These are phyloP conservation scores for Channa maculata DNA, from an alignment of 2,113 vertebrate species.

Conservation along the genomic window DNA sequence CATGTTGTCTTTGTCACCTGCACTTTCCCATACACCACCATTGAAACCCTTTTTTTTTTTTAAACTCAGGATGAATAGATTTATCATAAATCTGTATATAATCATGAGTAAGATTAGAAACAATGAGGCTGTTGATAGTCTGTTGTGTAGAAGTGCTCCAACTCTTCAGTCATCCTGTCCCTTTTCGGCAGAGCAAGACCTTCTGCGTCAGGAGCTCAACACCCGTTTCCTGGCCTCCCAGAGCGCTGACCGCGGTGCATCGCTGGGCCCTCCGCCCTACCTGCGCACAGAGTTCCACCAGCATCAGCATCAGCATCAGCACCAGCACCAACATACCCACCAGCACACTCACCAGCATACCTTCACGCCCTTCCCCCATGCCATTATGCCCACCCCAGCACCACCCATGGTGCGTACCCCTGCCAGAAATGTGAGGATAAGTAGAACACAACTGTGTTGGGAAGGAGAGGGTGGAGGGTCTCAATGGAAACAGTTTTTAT, in stretches of 20 bases:
- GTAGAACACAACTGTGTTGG: slow-evolving; percentile 84
- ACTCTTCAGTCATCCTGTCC: neutral
- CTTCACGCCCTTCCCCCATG: slow-evolving; percentile 98
- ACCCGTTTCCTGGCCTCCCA: slow-evolving; percentile 97
- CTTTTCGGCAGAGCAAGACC: slow-evolving; percentile 90
- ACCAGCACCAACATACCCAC: slow-evolving; percentile 94
- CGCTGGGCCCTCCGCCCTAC: slow-evolving; percentile 95
- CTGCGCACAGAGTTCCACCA: slow-evolving; percentile 99
- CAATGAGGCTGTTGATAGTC: no score
- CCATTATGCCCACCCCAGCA: slow-evolving; percentile 99
- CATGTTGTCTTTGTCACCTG: no score
- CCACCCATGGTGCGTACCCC: slow-evolving; percentile 99
- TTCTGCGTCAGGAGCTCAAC: slow-evolving; percentile 97
- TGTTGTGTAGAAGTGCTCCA: neutral
- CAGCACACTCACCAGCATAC: slow-evolving; percentile 99
- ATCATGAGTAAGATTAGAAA: no score
- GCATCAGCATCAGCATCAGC: slow-evolving; percentile 95
- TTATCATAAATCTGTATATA: no score
- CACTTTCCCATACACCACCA: no score
- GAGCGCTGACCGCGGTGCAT: slow-evolving; percentile 95
- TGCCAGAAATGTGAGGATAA: slow-evolving; percentile 98
- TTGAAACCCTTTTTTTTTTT: no score
- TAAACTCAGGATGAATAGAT: no score
- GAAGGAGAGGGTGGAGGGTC: slow-evolving; percentile 9
- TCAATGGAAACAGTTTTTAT: neutral